phyloP scores from a whole-genome alignment of 2,113 vertebrate genomes.

The Pantherophis guttatus region DNA sequence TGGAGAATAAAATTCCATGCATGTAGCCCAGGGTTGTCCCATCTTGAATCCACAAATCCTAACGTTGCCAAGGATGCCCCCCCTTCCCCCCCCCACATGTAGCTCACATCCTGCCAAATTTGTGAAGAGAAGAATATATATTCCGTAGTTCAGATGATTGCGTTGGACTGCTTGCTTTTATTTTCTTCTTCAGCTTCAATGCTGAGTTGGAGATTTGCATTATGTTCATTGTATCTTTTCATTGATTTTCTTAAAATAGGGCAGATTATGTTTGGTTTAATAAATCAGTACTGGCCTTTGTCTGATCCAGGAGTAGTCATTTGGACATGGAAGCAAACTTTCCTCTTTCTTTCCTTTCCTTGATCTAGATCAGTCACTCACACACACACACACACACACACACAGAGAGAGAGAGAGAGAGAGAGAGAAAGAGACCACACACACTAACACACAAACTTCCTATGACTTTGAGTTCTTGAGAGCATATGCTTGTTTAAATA shows the following conservation, averaged over 20 bases:
- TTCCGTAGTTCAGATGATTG: background rate
- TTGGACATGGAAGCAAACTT: background rate
- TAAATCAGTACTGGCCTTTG: background rate
- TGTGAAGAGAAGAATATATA: background rate
- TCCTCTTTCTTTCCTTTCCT: background rate
- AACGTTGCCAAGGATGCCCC: background rate
- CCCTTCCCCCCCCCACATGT: accelerated
- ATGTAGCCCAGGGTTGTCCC: background rate
- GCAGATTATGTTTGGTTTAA: background rate
- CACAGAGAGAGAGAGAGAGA: too few relatives aligned
- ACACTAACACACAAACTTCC: background rate
- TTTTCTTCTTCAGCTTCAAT: background rate
- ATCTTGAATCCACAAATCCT: background rate
- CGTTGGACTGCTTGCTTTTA: background rate
- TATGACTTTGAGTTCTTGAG: background rate
- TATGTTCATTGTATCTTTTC: background rate
- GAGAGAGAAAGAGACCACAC: background rate
- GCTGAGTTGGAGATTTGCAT: background rate
- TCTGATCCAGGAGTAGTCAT: background rate
- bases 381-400: too few relatives aligned
- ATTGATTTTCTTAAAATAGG: background rate
- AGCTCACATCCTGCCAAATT: too few relatives aligned
- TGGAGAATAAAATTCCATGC: background rate
- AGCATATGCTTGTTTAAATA: background rate
- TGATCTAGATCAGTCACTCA: background rate